Conservation (phyloP, 1,140 invertebrate genomes). For the Oreohelix idahoensis region DNA sequence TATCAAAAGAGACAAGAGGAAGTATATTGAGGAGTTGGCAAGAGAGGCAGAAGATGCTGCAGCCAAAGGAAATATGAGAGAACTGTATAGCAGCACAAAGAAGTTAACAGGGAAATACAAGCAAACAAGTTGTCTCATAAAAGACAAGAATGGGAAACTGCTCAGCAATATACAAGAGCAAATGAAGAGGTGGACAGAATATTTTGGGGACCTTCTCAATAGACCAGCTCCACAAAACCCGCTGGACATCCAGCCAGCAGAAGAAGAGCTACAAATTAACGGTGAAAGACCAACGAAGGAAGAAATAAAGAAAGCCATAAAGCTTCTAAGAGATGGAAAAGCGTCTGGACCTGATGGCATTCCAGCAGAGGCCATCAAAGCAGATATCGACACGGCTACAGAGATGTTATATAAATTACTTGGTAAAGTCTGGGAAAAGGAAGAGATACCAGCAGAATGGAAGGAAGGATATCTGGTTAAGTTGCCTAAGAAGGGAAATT, state of each 20-base stretch:
- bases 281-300: background rate
- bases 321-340: background rate
- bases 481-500: slow-evolving; percentile 46
- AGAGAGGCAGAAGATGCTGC: too few species aligned
- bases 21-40: too few species aligned
- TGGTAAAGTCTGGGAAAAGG: too few species aligned
- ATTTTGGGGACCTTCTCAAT: background rate
- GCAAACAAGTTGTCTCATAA: too few species aligned
- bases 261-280: background rate
- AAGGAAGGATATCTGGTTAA: slow-evolving; percentile 39
- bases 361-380: slow-evolving; percentile 42
- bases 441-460: background rate
- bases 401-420: slow-evolving; percentile 21
- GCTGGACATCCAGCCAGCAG: background rate
- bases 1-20: too few species aligned
- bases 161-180: too few species aligned
- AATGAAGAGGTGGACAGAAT: too few species aligned
- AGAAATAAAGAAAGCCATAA: slow-evolving; percentile 2
- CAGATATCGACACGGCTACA: slow-evolving; percentile 24
- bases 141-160: too few species aligned
- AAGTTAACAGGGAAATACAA: too few species aligned
- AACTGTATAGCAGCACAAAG: too few species aligned
- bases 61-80: too few species aligned
- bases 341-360: slow-evolving; percentile 43
- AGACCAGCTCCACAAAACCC: background rate